Base-by-base conservation (phyloP, 2,113 vertebrate species). In the Periophthalmodon schlosseri region DNA sequence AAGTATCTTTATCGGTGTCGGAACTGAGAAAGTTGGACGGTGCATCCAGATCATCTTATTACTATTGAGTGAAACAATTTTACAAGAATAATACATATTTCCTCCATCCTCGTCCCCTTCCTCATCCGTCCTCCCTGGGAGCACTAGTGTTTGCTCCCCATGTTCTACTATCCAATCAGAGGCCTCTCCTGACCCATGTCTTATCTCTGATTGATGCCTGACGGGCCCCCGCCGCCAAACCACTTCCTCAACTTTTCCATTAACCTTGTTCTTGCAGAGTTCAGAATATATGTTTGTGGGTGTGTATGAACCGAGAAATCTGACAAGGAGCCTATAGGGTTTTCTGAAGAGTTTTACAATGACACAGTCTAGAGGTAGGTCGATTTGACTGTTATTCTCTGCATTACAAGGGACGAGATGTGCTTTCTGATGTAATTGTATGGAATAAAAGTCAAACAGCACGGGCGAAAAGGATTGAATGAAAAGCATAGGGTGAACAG, bases 141-240 rank as follows among this genome's bases (percentile, higher is more conserved):
- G 58, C 57, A 69, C 36, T n/a, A 66, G 16, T 83, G 73, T 86
- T 89, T 78, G 68, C 76, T 74, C 39, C 57, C 58, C 44, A 20
- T 4, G 63, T 46, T 47, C 34, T 67, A 44, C 70, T 70, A 60
- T 76, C 49, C 83, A 89, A 84, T 33, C 68, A 49, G 65, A 15
- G 72, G 61, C 65, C 70, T 82, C 76, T 82, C 61, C 68, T 79
- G 80, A 90, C 82, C 77, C 65, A 68, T 11, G 10, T 44, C 69
- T 86, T 83, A 87, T 84, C 83, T 80, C 72, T 82, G 83, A 84
- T 69, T 74, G 73, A 84, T 79, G 81, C 82, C 66, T 69, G 87
- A 84, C 68, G 5, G 57, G 73, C 72, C 52, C 50, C 68, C 0
- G 23, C 76, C 72, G 61, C 20, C 39, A 67, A 69, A 68, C 69